phyloP scores from a whole-genome alignment of 2,888 invertebrate genomes.

The Protonemura montana region DNA sequence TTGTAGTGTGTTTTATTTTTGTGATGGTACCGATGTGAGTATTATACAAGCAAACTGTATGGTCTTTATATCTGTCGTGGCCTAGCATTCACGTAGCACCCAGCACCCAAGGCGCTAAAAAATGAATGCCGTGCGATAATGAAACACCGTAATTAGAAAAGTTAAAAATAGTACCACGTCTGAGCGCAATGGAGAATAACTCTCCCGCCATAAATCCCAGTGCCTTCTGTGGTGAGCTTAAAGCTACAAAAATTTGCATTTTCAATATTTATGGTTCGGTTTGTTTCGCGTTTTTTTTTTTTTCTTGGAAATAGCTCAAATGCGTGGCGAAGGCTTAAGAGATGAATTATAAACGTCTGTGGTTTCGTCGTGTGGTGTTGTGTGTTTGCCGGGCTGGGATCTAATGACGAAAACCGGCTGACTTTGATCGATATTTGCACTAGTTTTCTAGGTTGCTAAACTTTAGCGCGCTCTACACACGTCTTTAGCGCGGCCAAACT shows the following conservation, averaged over 20 bases:
- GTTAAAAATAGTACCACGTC: neutral
- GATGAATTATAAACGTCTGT: too few relatives aligned
- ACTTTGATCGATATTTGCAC: neutral
- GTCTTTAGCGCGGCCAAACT: neutral
- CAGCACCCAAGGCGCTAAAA: neutral
- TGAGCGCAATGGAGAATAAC: neutral
- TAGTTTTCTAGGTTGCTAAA: neutral
- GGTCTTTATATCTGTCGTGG: neutral
- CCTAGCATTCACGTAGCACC: neutral
- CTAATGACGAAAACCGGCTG: neutral
- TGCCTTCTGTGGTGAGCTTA: neutral
- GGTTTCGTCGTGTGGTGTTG: too few relatives aligned
- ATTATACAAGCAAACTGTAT: neutral
- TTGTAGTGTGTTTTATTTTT: neutral
- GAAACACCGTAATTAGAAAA: conserved; percentile 12
- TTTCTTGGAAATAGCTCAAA: too few relatives aligned
- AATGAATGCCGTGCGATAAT: neutral
- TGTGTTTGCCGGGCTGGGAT: neutral
- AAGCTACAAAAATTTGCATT: neutral
- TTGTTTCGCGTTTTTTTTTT: neutral
- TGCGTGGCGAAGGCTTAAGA: too few relatives aligned
- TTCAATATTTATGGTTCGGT: neutral
- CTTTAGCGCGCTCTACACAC: neutral
- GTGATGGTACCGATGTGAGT: neutral
- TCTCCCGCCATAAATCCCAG: neutral